These are phyloP conservation scores for Etia nguti DNA, from an alignment of 2,113 vertebrate genomes.

Conservation along the genomic window DNA sequence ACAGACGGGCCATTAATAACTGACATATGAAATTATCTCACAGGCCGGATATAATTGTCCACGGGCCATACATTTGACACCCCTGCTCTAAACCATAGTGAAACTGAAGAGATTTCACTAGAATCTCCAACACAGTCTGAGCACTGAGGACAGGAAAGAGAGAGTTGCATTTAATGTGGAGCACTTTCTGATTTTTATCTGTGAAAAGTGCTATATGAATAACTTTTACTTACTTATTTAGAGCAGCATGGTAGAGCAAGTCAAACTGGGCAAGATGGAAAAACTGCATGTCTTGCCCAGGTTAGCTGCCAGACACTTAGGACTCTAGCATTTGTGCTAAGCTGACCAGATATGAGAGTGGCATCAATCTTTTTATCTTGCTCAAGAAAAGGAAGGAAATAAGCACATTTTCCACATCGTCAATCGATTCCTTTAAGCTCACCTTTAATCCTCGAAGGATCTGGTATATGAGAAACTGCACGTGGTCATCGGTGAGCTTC, in stretches of 20 bases:
- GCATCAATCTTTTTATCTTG: neutral
- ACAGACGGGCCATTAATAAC: neutral
- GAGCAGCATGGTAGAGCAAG: too few species aligned
- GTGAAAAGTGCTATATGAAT: accelerated
- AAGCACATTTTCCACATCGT: neutral
- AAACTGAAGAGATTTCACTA: neutral
- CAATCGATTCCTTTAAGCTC: neutral
- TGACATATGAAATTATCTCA: neutral
- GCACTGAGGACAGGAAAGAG: accelerated
- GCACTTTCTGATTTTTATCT: neutral
- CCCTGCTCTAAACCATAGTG: neutral
- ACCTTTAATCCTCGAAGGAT: conserved; percentile 97
- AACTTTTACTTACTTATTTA: neutral
- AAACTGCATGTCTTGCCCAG: neutral
- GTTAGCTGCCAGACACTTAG: neutral
- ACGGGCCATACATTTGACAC: neutral
- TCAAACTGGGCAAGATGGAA: neutral
- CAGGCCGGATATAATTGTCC: neutral
- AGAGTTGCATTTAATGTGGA: neutral
- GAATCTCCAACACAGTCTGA: neutral
- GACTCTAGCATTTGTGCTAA: neutral
- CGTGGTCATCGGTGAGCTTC: conserved; percentile 97
- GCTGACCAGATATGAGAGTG: neutral
- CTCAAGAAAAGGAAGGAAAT: neutral
- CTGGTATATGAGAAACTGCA: conserved; percentile 99